Conservation (phyloP, 2,113 vertebrate genomes). For the Gracilinanus agilis region DNA sequence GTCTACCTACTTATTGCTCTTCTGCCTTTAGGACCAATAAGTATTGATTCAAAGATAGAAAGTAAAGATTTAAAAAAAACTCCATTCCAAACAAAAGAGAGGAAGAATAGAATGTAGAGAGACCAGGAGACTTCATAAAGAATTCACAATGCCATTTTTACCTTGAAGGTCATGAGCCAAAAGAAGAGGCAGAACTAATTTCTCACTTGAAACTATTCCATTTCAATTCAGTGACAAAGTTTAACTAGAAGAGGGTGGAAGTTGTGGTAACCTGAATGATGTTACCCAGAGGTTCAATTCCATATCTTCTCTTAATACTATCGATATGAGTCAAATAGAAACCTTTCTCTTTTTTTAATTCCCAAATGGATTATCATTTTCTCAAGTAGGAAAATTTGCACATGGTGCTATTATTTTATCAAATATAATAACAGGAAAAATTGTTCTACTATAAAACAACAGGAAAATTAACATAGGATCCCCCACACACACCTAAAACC, state of each 20-base stretch:
- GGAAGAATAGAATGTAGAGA: constrained; percentile 11
- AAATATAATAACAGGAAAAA: constrained; percentile 23
- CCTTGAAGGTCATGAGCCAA: background rate
- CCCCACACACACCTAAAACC: background rate
- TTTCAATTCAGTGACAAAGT: constrained; percentile 46
- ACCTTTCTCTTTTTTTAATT: constrained; percentile 58
- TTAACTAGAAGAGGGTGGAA: constrained; percentile 53
- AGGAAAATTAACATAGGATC: background rate
- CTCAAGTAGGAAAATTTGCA: background rate
- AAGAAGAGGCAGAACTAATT: constrained; percentile 36
- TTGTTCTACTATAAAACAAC: constrained; percentile 4
- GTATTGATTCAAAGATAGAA: no score
- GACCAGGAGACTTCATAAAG: background rate
- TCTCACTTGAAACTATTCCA: constrained; percentile 37
- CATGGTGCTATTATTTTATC: constrained; percentile 55
- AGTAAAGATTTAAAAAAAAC: constrained; percentile 45
- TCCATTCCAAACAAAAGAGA: constrained; percentile 29
- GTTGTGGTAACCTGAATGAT: constrained; percentile 51
- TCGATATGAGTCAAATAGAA: background rate
- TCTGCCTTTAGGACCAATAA: no score
- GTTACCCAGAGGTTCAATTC: constrained; percentile 40
- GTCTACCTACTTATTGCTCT: background rate
- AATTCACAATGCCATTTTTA: background rate
- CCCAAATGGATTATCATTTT: constrained; percentile 54
- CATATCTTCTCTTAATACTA: constrained; percentile 40